These are phyloP conservation scores for Diorhabda elongata DNA, from an alignment of 1,140 invertebrate species.

Conservation along the genomic window DNA sequence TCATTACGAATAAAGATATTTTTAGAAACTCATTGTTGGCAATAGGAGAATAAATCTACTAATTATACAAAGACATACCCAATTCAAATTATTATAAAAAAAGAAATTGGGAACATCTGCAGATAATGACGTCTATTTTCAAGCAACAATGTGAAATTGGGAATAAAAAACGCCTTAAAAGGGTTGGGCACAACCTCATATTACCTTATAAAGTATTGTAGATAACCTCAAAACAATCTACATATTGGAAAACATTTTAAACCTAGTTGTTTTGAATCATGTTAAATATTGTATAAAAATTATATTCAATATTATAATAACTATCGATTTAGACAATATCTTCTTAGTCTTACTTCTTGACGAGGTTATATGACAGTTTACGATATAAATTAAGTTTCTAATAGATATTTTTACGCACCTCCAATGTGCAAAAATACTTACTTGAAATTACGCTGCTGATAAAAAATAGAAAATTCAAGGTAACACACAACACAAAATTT, in stretches of 20 bases:
- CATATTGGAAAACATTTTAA: neutral
- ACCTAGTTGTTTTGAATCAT: neutral
- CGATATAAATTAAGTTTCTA: neutral
- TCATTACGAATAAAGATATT: too few species aligned
- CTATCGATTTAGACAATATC: neutral
- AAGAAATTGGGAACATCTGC: too few species aligned
- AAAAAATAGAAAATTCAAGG: conserved; percentile 22
- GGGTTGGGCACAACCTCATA: too few species aligned
- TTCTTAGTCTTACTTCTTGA: neutral
- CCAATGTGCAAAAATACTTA: conserved; percentile 15
- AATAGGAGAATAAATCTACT: too few species aligned
- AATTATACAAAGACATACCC: too few species aligned
- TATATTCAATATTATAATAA: neutral
- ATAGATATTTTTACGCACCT: neutral
- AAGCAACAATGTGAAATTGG: too few species aligned
- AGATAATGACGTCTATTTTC: too few species aligned
- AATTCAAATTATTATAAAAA: too few species aligned
- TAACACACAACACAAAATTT: conserved; percentile 21
- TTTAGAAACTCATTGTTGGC: too few species aligned
- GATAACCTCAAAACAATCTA: too few species aligned
- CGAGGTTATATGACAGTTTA: neutral
- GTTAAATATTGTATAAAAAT: neutral
- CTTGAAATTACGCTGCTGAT: conserved; percentile 17
- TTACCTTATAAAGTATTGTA: too few species aligned
- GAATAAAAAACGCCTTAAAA: too few species aligned